These are phyloP conservation scores for Agonopterix subpropinquella DNA, from an alignment of 2,888 invertebrate genomes.

Conservation along the genomic window DNA sequence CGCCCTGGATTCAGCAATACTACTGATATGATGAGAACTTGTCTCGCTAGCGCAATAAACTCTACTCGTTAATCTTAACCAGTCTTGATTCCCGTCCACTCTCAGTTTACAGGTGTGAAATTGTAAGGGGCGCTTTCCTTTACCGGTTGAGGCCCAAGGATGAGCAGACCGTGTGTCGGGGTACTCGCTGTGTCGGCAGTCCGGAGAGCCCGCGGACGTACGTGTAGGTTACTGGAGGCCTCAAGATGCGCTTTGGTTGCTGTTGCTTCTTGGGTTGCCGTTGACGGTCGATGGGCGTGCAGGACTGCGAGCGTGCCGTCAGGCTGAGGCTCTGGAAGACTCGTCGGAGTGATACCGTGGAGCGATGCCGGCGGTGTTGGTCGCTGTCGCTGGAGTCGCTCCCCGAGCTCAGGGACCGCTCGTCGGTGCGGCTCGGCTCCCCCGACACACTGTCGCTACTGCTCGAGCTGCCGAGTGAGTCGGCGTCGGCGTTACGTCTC, in stretches of 20 bases:
- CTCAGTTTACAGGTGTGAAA: slow-evolving; percentile 20
- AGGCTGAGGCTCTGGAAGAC: slow-evolving; percentile 82
- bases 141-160: slow-evolving; percentile 60
- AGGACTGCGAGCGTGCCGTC: slow-evolving; percentile 78
- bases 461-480: slow-evolving; percentile 62
- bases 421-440: slow-evolving; percentile 49
- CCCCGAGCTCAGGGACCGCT: slow-evolving; percentile 70
- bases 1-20: slow-evolving; percentile 35
- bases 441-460: slow-evolving; percentile 64
- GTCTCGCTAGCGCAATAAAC: slow-evolving; percentile 44
- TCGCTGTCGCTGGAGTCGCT: slow-evolving; percentile 80
- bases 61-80: slow-evolving; percentile 55
- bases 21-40: slow-evolving; percentile 65
- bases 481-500: slow-evolving; percentile 60
- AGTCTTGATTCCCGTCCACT: slow-evolving; percentile 58
- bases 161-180: slow-evolving; percentile 67
- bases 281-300: slow-evolving; percentile 68
- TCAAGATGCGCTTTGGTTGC: slow-evolving; percentile 83
- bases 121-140: slow-evolving; percentile 16
- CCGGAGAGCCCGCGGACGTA: slow-evolving; percentile 89
- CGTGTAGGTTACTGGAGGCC: slow-evolving; percentile 86
- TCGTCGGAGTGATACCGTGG: slow-evolving; percentile 80
- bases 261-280: slow-evolving; percentile 74
- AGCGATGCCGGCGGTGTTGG: slow-evolving; percentile 63
- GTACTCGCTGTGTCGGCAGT: slow-evolving; percentile 87